Evolutionary conservation across 2,888 invertebrate species (phyloP).

Genomic region (Agrochola circellaris): DNA sequence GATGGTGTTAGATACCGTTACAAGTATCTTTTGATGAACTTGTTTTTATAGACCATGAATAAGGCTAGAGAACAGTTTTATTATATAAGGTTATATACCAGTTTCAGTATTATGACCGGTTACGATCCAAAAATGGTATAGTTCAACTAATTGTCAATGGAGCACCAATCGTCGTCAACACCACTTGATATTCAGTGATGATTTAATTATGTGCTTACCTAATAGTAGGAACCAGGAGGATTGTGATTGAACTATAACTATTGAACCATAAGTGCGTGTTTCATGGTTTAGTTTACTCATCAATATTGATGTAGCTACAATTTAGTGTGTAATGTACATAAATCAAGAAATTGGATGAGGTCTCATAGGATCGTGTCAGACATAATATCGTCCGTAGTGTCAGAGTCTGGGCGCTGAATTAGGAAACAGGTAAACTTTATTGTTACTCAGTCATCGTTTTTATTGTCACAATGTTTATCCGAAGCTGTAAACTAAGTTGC

Average conservation of each 20-base stretch:
- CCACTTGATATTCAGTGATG: constrained; percentile 10
- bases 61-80: not conserved
- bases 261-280: not conserved
- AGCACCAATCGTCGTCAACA: not conserved
- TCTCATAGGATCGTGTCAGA: not conserved
- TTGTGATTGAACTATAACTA: not conserved
- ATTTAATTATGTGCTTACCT: constrained; percentile 7
- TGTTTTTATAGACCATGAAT: not conserved
- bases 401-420: not conserved
- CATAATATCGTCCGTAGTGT: not conserved
- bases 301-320: not conserved
- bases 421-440: not conserved
- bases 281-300: not conserved
- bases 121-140: not conserved
- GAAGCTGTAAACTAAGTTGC: not conserved
- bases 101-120: not conserved
- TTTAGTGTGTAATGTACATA: not conserved
- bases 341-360: not conserved
- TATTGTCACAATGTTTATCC: not conserved
- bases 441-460: not conserved
- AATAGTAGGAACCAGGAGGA: not conserved
- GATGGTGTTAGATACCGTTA: not conserved
- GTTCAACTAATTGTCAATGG: not conserved
- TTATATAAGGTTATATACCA: not conserved
- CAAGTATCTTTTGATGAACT: not conserved